Evolutionary conservation across 2,797 vertebrate genomes (phyloP), one percentile per base, ranked within the genome.

Genomic region (Molossus molossus): DNA sequence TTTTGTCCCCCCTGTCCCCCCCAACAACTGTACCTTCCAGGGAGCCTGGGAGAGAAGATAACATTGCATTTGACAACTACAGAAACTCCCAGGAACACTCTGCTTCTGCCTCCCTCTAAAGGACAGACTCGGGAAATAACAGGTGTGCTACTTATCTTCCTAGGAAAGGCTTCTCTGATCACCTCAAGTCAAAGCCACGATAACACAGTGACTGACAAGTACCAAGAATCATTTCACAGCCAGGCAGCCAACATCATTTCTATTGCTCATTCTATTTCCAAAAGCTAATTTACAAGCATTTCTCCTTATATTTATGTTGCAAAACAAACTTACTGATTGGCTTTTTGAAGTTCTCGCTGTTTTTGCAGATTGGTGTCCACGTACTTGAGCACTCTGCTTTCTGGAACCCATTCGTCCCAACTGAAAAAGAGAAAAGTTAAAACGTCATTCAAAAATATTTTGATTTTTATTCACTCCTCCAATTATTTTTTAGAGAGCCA

Each of bases 391-490:
- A 99, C 99, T 98, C 99, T 99, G 99, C 99, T 99, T 98, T 99
- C 99, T 98, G 99, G 99, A 99, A 99, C 99, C 99, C 99, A 99
- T 99, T 99, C 99, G 99, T 99, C 99, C 99, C 99, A 99, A 98
- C 99, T 99, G 98, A 53, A 98, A 98, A 94, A 81, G 96, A 95
- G 5, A 75, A 58, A 79, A 93, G 82, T 94, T 29, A 92, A 95
- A 91, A 4, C 2, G 64, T 87, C 90, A 94, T 40, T 97, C 86
- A 76, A 88, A 96, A n/a, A 10, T 29, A 75, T 29, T 76, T 75
- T 83, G 62, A 53, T 20, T 33, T 70, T 2, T 0, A 75, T 50
- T 0, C n/a, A 75, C 25, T 60, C 79, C 29, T 1, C 76, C 94
- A 45, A 9, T 87, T 93, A 15, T 90, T 83, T 14, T 69, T 58